Conservation (phyloP, 2,113 vertebrate genomes). For the Grus americana region DNA sequence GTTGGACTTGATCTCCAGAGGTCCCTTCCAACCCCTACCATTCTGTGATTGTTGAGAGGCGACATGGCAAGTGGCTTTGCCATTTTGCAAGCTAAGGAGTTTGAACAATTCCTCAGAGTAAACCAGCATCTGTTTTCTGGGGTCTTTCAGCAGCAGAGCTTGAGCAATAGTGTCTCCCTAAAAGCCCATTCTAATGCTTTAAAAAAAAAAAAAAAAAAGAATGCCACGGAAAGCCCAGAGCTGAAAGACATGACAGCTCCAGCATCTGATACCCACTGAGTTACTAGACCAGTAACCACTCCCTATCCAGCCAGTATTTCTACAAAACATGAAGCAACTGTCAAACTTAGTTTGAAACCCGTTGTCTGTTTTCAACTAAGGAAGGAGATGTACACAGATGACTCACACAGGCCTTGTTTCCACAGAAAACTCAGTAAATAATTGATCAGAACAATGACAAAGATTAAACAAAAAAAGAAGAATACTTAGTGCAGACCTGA, state of each 20-base stretch:
- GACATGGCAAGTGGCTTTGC: background rate
- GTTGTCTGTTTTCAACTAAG: background rate
- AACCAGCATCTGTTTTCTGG: background rate
- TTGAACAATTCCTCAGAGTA: background rate
- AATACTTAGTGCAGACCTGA: background rate
- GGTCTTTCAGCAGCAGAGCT: background rate
- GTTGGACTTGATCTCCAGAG: too few relatives aligned
- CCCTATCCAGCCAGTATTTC: background rate
- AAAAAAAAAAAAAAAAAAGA: background rate
- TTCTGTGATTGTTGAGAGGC: background rate
- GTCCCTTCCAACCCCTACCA: too few relatives aligned
- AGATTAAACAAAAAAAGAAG: background rate
- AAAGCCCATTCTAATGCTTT: background rate
- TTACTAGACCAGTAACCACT: background rate
- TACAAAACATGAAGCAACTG: background rate
- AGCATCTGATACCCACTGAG: background rate
- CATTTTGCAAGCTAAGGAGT: background rate
- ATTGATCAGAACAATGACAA: background rate
- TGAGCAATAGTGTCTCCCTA: background rate
- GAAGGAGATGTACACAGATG: background rate
- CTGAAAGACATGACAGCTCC: background rate
- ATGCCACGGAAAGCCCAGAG: background rate
- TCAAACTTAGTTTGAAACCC: background rate
- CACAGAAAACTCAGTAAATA: background rate
- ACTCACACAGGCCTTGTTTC: background rate